Evolutionary conservation across 2,113 vertebrate species (phyloP).

Genomic region (Eira barbara): DNA sequence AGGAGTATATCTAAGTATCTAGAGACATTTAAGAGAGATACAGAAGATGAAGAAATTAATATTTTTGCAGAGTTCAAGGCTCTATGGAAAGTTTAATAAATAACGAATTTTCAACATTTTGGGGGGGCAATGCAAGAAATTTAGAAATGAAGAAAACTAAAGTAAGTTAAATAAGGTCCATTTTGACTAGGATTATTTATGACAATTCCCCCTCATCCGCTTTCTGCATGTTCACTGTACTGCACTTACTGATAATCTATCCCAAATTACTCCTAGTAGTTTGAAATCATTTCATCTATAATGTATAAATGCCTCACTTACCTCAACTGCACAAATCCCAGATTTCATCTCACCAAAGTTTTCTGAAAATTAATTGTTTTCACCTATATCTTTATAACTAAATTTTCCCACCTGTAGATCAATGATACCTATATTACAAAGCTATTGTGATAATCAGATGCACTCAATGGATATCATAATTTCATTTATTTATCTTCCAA

Average conservation of each 20-base stretch:
- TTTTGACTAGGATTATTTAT: background rate
- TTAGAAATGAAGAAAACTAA: background rate
- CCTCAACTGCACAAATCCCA: background rate
- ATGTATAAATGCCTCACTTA: background rate
- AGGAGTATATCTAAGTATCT: background rate
- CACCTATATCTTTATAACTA: conserved; percentile 15
- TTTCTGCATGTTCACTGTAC: background rate
- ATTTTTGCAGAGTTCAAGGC: background rate
- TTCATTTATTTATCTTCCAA: background rate
- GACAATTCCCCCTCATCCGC: background rate
- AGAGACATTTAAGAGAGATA: background rate
- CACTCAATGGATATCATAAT: background rate
- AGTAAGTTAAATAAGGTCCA: background rate
- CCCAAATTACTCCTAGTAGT: background rate
- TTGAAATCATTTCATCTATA: background rate
- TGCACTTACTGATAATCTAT: background rate
- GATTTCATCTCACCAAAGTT: background rate
- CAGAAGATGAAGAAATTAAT: background rate
- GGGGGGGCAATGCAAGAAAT: background rate
- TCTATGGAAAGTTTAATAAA: background rate
- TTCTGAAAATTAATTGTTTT: conserved; percentile 34
- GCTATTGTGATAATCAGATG: background rate
- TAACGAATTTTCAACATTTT: background rate
- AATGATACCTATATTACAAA: background rate
- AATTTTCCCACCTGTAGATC: background rate